A percentile compares a stretch with the other conserved stretches of the same genome.
Evolutionary conservation across 2,113 vertebrate genomes (phyloP).

Genomic region (Nansenia antarctica): DNA sequence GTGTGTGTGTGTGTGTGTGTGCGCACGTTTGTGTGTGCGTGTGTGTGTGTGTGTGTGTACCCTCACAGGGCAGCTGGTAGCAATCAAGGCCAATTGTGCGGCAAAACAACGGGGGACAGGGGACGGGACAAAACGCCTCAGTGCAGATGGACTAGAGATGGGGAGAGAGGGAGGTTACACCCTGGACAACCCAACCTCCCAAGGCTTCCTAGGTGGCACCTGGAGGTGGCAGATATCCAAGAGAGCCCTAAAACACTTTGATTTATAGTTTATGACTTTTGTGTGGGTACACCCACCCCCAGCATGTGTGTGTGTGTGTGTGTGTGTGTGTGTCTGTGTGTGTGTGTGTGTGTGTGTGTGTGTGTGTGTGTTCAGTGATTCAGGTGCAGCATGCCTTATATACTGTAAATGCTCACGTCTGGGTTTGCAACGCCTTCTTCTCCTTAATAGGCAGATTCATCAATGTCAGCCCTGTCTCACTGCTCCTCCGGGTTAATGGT

Average conservation of each 20-base stretch:
- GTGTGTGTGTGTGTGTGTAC: no score
- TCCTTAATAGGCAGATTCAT: conserved; percentile 48
- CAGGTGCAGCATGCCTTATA: background rate
- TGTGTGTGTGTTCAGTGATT: background rate
- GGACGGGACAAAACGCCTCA: no score
- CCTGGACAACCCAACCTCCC: no score
- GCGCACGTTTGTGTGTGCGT: no score
- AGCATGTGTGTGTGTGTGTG: background rate
- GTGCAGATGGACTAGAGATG: no score
- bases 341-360: conserved; percentile 1
- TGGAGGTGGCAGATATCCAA: no score
- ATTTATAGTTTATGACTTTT: background rate
- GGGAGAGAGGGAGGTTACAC: background rate
- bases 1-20: no score
- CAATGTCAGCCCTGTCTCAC: conserved; percentile 45
- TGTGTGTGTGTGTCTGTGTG: background rate
- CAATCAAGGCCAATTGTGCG: no score
- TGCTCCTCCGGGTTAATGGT: conserved; percentile 50
- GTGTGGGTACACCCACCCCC: no score
- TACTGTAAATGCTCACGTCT: background rate
- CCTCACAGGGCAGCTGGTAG: no score
- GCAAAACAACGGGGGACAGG: no score
- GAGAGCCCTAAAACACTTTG: background rate
- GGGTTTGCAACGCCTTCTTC: conserved; percentile 9
- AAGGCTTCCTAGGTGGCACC: no score